Evolutionary conservation across 2,888 invertebrate species (phyloP), one percentile per base, ranked within the genome.

Genomic region (Calliphora vomitoria): DNA sequence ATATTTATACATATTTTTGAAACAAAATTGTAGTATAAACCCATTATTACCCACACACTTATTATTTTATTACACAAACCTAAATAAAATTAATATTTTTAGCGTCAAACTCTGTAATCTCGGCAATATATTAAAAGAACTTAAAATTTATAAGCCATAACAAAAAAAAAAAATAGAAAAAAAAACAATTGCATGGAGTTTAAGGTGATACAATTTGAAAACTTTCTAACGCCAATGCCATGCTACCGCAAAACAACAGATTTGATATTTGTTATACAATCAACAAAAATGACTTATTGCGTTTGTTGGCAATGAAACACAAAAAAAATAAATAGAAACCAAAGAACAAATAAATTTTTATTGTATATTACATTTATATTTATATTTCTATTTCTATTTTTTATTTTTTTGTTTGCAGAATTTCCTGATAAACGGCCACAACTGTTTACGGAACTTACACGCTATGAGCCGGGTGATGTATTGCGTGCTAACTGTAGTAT

Each of bases 401-500:
- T 58, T 0, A 44, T 58, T 38, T 66, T 53, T 55, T 75, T 72
- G 13, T 31, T 94, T 96, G 93, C 95, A 97, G 97, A 96, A 90
- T 94, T 96, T 89, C 97, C 97, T 10, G 94, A 95, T 72, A 94
- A 94, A 84, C 95, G 95, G 25, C 97, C 97, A n/a, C 94, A 95
- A 88, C 95, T 97, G 90, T 95, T 95, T 90, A 95, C 97, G 20
- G 96, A 96, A 90, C 95, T 96, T 80, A 95, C 96, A 86, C 95
- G 96, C 66, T 96, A 97, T 92, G 96, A 96, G 92, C 95, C 96
- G 0, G 97, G 97, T 4, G 97, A 97, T 93, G 94, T 95, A 38
- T 94, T 97, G 82, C 94, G 95, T 79, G 97, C 97, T 78, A 97
- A 97, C 94, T 97, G 97, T 94, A 96, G 96, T 15, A 96, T 96